Percentiles rank a stretch among this genome's conserved stretches.
Conservation (phyloP, 1,140 invertebrate species). For the Nasonia giraulti region DNA sequence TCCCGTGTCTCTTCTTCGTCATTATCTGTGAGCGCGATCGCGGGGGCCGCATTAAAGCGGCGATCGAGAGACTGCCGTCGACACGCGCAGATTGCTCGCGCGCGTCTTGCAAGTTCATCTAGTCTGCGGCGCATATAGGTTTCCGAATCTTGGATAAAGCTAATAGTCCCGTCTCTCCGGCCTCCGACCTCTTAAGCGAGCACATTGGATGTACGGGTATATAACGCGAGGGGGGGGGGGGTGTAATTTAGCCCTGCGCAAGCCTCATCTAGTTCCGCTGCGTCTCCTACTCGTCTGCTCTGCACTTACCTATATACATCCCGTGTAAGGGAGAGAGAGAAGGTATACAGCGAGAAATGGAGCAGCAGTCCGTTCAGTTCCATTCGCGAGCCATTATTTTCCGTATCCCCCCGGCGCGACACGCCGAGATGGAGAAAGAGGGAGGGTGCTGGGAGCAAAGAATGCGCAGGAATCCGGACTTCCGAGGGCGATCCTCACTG, state of each 20-base stretch:
- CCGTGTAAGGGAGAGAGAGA: not conserved
- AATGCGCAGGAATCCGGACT: constrained; percentile 26
- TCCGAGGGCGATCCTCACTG: constrained; percentile 24
- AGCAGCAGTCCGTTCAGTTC: not conserved
- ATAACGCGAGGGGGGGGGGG: not conserved
- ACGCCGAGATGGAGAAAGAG: not conserved
- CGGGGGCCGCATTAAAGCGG: not conserved
- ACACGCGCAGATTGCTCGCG: constrained; percentile 1
- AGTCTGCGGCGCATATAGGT: constrained; percentile 9
- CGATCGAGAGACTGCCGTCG: not conserved
- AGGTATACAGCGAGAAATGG: not conserved
- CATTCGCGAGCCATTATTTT: constrained; percentile 2
- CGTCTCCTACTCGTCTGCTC: not conserved
- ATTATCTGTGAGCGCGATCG: constrained; percentile 23
- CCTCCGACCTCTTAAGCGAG: not conserved
- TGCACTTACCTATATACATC: no score
- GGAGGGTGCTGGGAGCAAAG: not conserved
- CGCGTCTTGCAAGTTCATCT: constrained; percentile 27
- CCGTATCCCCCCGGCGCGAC: not conserved
- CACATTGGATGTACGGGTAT: not conserved
- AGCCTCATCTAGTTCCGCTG: constrained; percentile 5
- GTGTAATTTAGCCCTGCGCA: constrained; percentile 29
- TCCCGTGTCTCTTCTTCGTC: not conserved
- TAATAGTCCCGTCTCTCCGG: constrained; percentile 33
- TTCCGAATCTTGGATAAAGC: constrained; percentile 37